These are phyloP conservation scores for Bujurquina vittata DNA, from an alignment of 2,113 vertebrate genomes.

Conservation along the genomic window DNA sequence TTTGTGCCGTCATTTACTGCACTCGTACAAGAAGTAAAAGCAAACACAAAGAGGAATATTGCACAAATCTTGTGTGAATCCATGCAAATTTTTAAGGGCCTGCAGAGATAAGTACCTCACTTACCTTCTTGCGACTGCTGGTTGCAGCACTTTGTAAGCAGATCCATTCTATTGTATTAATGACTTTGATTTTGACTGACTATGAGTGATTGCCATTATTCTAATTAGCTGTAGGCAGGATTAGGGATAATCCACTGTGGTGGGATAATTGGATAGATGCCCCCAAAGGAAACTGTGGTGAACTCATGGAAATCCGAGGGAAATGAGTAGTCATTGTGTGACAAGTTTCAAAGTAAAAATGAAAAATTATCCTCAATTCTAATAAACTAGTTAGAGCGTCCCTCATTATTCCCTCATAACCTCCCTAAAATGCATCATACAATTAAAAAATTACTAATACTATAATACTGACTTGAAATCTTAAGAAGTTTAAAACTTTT, in stretches of 20 bases:
- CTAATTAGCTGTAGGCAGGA: constrained; percentile 79
- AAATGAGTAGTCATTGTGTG: constrained; percentile 77
- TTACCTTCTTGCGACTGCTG: constrained; percentile 15
- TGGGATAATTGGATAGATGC: constrained; percentile 79
- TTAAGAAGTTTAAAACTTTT: background rate
- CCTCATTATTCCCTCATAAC: background rate
- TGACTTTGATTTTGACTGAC: constrained; percentile 74
- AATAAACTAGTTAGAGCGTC: constrained; percentile 29
- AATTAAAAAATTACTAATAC: background rate
- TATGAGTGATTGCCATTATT: constrained; percentile 72
- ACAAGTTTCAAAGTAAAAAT: constrained; percentile 72
- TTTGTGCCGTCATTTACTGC: background rate
- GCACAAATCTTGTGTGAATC: background rate
- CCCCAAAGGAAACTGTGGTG: constrained; percentile 72
- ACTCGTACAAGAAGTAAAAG: background rate
- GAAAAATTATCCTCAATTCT: constrained; percentile 44
- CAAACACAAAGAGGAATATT: background rate
- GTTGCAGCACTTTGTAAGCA: constrained; percentile 40
- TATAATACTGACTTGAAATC: background rate
- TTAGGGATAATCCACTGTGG: constrained; percentile 79
- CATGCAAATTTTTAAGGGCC: background rate
- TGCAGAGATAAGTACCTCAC: constrained; percentile 15
- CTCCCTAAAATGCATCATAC: background rate
- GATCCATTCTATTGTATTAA: constrained; percentile 66
- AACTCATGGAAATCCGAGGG: constrained; percentile 73